Base-by-base conservation (phyloP, 2,113 vertebrate species). In the Verasper variegatus region DNA sequence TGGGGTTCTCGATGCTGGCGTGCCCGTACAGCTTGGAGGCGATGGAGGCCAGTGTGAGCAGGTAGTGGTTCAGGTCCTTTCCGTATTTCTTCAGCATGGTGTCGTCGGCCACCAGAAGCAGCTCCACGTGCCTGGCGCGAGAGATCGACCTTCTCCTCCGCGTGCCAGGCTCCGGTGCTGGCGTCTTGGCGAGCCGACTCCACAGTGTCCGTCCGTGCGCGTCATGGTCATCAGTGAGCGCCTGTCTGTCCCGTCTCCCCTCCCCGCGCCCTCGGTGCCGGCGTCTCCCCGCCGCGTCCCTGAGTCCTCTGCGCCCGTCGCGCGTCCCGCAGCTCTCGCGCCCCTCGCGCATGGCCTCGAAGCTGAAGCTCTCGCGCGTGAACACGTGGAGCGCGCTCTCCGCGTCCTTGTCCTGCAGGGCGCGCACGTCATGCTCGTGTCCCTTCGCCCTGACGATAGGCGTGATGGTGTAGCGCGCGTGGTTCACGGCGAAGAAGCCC, bases 1-100 rank as follows among this genome's bases (percentile, higher is more conserved):
- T 94, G 54, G 97, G 97, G 94, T 99, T 99, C 94, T 99, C 98
- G 82, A 99, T 97, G 94, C 98, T 99, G 69, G 97, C 96, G 76
- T 99, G 97, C 2, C 96, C 97, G 83, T 98, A 99, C 71, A 99
- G 94, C 66, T 95, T 94, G 54, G 97, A 98, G 27, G 98, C 98
- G 77, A 99, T 97, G 90, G 96, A 95, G 52, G 96, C 95, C 91
- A 99, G 91, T 0, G 98, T 99, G 86, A 99, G 93, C 85, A 99
- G 90, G 92, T 99, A 99, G 88, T 99, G 97, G 79, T 96, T 95
- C 80, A 99, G 85, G 74, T 97, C 96, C 70, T 94, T 95, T 20
- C 97, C 97, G 42, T 99, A 98, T 88, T 98, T 96, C 82, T 94
- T 94, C 13, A 80, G 86, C 98, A 99, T 99, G 84, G 96, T 96